phyloP scores from a whole-genome alignment of 2,888 invertebrate species.

The Sesamia inferens region DNA sequence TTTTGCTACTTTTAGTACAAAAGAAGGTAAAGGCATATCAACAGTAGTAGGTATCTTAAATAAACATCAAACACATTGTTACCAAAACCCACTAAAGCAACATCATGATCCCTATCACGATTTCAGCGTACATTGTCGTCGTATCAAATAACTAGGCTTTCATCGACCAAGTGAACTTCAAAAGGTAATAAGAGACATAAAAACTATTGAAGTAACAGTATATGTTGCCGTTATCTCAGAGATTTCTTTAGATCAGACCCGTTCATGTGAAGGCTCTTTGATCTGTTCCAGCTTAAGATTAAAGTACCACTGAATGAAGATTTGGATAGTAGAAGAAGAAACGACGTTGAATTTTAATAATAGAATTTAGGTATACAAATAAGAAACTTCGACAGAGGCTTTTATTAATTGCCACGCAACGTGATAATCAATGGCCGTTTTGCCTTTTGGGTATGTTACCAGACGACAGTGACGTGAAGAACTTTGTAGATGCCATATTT shows the following conservation, averaged over 20 bases:
- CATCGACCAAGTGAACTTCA: constrained; percentile 20
- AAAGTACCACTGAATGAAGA: constrained; percentile 2
- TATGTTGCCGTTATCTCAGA: constrained; percentile 39
- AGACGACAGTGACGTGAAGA: not conserved
- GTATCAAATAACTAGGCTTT: constrained; percentile 9
- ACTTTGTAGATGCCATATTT: not conserved
- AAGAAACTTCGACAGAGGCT: not conserved
- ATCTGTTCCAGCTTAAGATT: constrained; percentile 26
- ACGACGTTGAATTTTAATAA: not conserved
- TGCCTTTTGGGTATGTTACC: not conserved
- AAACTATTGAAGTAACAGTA: constrained; percentile 55
- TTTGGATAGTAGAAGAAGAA: not conserved
- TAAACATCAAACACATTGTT: constrained; percentile 2
- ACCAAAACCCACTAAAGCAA: not conserved
- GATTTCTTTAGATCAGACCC: constrained; percentile 51
- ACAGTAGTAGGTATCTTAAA: not conserved
- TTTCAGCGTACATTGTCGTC: not conserved
- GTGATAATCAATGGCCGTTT: not conserved
- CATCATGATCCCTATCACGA: constrained; percentile 2
- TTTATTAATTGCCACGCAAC: not conserved
- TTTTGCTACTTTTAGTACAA: no score
- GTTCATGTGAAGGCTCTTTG: constrained; percentile 20
- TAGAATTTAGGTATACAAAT: not conserved
- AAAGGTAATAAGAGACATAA: constrained; percentile 37
- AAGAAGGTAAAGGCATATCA: not conserved